These are phyloP conservation scores for Sclerodermus sp. DNA, from an alignment of 2,888 invertebrate species.

Conservation along the genomic window DNA sequence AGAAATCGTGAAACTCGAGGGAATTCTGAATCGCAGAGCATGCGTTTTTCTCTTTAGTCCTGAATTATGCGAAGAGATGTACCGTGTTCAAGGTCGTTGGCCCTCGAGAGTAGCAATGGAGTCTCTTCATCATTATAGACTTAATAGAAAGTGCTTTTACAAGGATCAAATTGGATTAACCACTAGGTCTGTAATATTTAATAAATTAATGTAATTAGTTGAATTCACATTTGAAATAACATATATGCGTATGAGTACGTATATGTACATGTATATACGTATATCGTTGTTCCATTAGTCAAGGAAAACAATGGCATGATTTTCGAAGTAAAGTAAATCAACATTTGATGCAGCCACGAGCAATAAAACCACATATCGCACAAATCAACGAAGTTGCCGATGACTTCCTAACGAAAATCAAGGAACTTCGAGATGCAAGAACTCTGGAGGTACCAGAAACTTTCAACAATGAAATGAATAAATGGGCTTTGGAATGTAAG, in stretches of 20 bases:
- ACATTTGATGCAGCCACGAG: slow-evolving; percentile 77
- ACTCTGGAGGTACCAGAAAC: slow-evolving; percentile 68
- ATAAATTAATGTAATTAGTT: background rate
- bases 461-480: slow-evolving; percentile 73
- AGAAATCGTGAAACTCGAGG: slow-evolving; percentile 56
- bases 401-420: slow-evolving; percentile 70
- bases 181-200: slow-evolving; percentile 9
- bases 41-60: slow-evolving; percentile 38
- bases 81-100: slow-evolving; percentile 58
- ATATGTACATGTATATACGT: background rate
- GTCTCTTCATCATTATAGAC: slow-evolving; percentile 53
- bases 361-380: slow-evolving; percentile 75
- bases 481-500: slow-evolving; percentile 84
- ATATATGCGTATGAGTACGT: background rate
- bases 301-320: slow-evolving; percentile 84
- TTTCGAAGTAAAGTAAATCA: slow-evolving; percentile 84
- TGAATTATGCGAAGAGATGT: slow-evolving; percentile 47
- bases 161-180: slow-evolving; percentile 33
- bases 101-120: slow-evolving; percentile 55
- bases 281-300: slow-evolving; percentile 61
- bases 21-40: slow-evolving; percentile 38
- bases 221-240: background rate
- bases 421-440: slow-evolving; percentile 55
- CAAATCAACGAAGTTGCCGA: slow-evolving; percentile 74
- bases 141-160: slow-evolving; percentile 54